These are phyloP conservation scores for Ciconia stormi DNA, from an alignment of 2,113 vertebrate genomes.

Conservation along the genomic window DNA sequence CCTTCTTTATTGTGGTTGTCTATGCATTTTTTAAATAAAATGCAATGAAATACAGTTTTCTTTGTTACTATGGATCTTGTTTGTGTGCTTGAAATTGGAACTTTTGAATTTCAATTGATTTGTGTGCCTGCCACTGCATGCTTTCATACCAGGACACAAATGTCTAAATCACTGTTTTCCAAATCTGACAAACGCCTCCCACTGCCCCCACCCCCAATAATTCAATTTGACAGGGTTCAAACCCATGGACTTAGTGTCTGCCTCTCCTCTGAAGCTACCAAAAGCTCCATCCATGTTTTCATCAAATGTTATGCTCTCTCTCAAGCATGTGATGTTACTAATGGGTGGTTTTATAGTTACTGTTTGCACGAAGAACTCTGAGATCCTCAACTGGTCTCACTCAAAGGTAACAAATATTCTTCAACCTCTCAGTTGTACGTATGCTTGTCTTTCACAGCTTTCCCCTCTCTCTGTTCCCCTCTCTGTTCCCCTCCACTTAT, in stretches of 20 bases:
- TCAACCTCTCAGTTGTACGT: background rate
- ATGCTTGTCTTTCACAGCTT: background rate
- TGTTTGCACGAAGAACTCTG: background rate
- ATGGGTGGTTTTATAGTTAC: background rate
- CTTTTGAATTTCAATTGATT: background rate
- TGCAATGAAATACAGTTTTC: background rate
- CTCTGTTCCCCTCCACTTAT: background rate
- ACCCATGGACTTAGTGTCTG: background rate
- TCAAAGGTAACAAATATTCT: background rate
- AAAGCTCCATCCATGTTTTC: background rate
- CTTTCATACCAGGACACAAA: background rate
- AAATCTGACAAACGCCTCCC: background rate
- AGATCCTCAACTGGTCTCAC: background rate
- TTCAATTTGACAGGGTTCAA: background rate
- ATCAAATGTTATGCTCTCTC: accelerated
- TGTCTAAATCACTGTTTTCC: background rate
- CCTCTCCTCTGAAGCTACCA: background rate
- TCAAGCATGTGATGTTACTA: background rate
- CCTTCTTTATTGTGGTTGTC: background rate
- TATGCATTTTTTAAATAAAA: background rate
- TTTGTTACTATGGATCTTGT: background rate
- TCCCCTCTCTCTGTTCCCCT: background rate
- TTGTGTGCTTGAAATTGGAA: background rate
- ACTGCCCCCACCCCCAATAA: background rate
- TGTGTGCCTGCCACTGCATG: background rate